These are phyloP conservation scores for Carpatolechia fugitivella DNA, from an alignment of 2,888 invertebrate species.

Conservation along the genomic window DNA sequence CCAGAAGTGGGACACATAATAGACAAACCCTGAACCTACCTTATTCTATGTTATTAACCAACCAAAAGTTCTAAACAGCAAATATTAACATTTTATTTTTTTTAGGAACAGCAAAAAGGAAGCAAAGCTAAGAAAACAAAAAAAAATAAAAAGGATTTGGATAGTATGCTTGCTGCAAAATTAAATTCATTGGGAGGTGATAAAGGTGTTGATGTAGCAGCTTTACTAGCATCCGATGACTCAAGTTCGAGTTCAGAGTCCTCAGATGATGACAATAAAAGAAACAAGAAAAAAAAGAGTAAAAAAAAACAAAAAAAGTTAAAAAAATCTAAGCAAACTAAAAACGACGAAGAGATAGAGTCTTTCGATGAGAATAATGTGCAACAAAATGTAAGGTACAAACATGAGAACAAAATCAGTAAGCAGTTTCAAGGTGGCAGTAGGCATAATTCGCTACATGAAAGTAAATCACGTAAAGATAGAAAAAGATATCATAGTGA, in stretches of 20 bases:
- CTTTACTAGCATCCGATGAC: constrained; percentile 57
- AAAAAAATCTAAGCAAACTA: constrained; percentile 50
- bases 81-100: no score
- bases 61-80: no score
- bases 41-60: no score
- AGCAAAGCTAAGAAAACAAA: constrained; percentile 68
- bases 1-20: no score
- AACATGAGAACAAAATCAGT: constrained; percentile 15
- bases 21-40: no score
- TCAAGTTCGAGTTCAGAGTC: constrained; percentile 48
- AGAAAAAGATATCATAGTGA: not conserved
- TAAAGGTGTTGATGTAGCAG: constrained; percentile 54
- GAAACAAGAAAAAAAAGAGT: constrained; percentile 55
- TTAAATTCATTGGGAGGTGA: constrained; percentile 81
- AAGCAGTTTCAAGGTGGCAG: no score
- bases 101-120: constrained; percentile 45
- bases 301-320: constrained; percentile 39
- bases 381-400: constrained; percentile 4
- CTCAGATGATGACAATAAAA: constrained; percentile 39
- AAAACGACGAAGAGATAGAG: constrained; percentile 27
- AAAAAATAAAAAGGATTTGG: constrained; percentile 77
- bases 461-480: no score
- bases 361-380: constrained; percentile 20
- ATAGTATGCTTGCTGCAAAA: constrained; percentile 84
- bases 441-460: no score